Evolutionary conservation across 1,140 invertebrate genomes (phyloP), one percentile per base, ranked within the genome.

Genomic region (Tetragnatha versicolor): DNA sequence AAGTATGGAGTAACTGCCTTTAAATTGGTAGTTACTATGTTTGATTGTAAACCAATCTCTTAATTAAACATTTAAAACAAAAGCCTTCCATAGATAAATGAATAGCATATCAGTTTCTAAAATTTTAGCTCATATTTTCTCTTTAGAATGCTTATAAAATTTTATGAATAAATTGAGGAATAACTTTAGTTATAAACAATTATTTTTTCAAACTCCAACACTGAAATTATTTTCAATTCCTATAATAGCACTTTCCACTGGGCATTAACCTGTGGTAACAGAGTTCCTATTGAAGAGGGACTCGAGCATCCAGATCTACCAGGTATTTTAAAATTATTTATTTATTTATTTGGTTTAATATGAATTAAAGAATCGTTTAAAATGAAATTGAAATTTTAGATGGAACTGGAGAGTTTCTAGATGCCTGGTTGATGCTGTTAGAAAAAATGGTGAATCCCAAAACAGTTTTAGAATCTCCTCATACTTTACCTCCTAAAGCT

Each of bases 361-460:
- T 45, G 42, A 45, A 14, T 45, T 45, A 45, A 45, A 14, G 42
- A 10, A 45, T 45, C 1, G n/a, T 42, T 42, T 42, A 42, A 42
- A 9, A 42, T 42, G 3, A 14, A n/a, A 14, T 45, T 45, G n/a
- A 14, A 14, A 35, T 25, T 55, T 25, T 58, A 81, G 85, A 86
- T 82, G 87, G 91, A 3, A 92, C 91, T 3, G 90, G 91, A 0
- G 93, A 95, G 84, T 96, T 95, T 83, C 85, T 96, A 2, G 94
- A 96, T 84, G 91, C 93, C 2, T 96, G 94, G 94, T 84, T 96
- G 12, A 90, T 92, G 84, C 86, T 96, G 1, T 86, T 96, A 1
- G 94, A 96, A 84, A 94, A 94, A 85, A 91, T 96, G 91, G 92
- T 94, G 0, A 96, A 95, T 87, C 93, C 93, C 0, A 93, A 93